A percentile compares a stretch with the other conserved stretches of the same genome.
Evolutionary conservation across 2,113 vertebrate genomes (phyloP).

Genomic region (Astur gentilis): DNA sequence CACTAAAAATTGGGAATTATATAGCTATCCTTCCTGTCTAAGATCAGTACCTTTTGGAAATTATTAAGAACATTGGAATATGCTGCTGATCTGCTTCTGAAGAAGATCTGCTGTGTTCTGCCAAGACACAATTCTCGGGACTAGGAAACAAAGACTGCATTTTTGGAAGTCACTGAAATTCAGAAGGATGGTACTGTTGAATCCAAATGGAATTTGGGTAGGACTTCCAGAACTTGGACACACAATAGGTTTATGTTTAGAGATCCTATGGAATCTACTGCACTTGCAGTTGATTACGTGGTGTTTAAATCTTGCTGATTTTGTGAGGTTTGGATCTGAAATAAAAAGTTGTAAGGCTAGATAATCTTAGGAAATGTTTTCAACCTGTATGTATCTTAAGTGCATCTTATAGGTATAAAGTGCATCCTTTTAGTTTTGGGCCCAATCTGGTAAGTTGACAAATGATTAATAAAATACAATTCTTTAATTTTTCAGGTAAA

Average conservation of each 20-base stretch:
- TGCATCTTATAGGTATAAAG: neutral
- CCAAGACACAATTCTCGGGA: neutral
- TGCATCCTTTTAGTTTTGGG: neutral
- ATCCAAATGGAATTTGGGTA: neutral
- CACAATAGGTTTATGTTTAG: neutral
- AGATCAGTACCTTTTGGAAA: neutral
- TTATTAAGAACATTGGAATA: neutral
- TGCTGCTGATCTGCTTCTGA: neutral
- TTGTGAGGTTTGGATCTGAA: neutral
- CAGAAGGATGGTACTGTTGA: neutral
- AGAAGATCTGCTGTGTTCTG: neutral
- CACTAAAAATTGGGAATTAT: neutral
- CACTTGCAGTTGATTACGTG: neutral
- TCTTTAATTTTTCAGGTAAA: neutral
- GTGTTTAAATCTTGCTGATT: neutral
- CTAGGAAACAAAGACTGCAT: neutral
- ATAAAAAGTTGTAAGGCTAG: neutral
- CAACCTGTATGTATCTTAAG: neutral
- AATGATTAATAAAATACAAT: neutral
- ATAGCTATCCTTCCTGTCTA: neutral
- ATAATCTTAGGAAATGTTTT: neutral
- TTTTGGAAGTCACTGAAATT: neutral
- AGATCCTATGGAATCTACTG: accelerated
- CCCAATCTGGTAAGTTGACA: neutral
- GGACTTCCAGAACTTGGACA: neutral